phyloP scores from a whole-genome alignment of 2,888 invertebrate genomes.

The Conus canariensis region DNA sequence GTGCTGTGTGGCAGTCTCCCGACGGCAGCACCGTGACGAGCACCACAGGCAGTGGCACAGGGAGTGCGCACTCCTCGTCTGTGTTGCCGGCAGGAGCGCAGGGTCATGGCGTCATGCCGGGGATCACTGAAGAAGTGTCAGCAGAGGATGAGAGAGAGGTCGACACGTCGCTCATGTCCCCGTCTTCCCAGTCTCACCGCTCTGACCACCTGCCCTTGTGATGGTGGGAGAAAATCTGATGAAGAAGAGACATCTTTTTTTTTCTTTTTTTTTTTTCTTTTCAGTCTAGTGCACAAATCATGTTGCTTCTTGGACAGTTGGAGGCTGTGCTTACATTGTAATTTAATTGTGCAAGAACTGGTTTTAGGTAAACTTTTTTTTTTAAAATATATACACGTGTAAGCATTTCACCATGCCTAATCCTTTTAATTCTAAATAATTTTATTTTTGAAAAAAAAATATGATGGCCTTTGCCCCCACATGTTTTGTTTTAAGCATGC shows the following conservation, averaged over 20 bases:
- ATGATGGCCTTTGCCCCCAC: neutral
- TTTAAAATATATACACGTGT: too few species aligned
- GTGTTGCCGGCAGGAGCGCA: neutral
- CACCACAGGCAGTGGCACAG: neutral
- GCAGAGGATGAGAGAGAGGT: slow-evolving; percentile 41
- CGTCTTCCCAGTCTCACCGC: neutral
- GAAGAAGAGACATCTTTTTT: neutral
- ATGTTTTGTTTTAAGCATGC: neutral
- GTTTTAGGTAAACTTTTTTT: too few species aligned
- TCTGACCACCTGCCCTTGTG: neutral
- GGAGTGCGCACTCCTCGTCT: neutral
- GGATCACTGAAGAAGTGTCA: slow-evolving; percentile 58
- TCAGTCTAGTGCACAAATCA: neutral
- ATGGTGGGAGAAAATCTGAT: neutral
- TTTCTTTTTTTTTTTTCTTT: neutral
- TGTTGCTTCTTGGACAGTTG: neutral
- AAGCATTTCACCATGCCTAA: too few species aligned
- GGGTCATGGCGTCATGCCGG: slow-evolving; percentile 56
- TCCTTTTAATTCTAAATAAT: too few species aligned
- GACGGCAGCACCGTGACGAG: slow-evolving; percentile 55
- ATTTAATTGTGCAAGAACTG: too few species aligned
- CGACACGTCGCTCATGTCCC: slow-evolving; percentile 34
- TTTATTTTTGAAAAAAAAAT: too few species aligned
- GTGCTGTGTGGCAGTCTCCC: slow-evolving; percentile 60
- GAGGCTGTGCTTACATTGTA: neutral